These are phyloP conservation scores for Pomatorhinus ruficollis DNA, from an alignment of 2,113 vertebrate species.

Conservation along the genomic window DNA sequence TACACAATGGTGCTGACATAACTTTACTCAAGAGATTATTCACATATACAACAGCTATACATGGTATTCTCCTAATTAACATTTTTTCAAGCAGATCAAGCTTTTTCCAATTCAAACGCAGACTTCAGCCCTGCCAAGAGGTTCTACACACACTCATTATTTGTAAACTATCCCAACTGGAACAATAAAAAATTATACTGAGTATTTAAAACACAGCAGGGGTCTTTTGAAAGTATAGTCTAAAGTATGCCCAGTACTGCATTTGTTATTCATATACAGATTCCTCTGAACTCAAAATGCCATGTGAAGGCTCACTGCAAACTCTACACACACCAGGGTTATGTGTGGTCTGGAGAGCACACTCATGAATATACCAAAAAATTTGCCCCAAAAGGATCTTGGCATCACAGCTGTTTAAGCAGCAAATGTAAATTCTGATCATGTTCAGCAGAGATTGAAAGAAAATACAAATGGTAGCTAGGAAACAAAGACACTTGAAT, in stretches of 20 bases:
- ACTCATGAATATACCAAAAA: not conserved
- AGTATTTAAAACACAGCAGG: not conserved
- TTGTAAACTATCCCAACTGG: not conserved
- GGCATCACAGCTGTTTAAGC: not conserved
- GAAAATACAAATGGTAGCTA: not conserved
- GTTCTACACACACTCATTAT: not conserved
- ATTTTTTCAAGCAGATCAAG: not conserved
- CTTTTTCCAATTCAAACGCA: not conserved
- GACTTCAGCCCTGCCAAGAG: not conserved
- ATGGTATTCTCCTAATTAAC: not conserved
- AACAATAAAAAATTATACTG: not conserved
- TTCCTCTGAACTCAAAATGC: not conserved
- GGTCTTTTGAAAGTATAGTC: not conserved
- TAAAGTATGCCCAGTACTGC: not conserved
- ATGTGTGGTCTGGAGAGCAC: not conserved
- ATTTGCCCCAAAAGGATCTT: not conserved
- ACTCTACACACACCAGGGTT: not conserved
- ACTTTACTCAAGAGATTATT: not conserved
- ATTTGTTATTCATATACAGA: not conserved
- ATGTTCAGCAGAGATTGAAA: not conserved
- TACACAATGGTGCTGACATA: not conserved
- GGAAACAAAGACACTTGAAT: not conserved
- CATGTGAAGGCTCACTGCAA: not conserved
- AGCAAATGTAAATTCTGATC: conserved; percentile 16
- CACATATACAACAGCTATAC: not conserved